Base-by-base conservation (phyloP, 2,797 vertebrate species). In the Rousettus madagascariensis region DNA sequence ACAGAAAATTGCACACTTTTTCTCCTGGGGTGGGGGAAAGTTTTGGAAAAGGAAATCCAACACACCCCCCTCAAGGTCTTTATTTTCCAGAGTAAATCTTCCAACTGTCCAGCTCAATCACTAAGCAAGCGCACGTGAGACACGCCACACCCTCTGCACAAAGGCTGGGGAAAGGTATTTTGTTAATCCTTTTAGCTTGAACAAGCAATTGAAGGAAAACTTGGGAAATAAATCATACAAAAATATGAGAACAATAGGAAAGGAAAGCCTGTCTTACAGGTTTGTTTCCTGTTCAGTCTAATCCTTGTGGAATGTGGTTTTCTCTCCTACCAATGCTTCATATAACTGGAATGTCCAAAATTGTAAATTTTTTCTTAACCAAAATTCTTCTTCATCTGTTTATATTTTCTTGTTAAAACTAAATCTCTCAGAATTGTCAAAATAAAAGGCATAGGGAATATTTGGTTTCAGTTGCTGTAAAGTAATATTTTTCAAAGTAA, bases 211-310 rank as follows among this genome's bases (percentile, higher is more conserved):
- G 74, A 79, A 92, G 88, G 88, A 94, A 95, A 89, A 91, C 83
- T 91, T 75, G 63, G 95, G 95, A 97, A 97, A 96, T 93, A 96
- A 95, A 95, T 89, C 88, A 89, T 68, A 92, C 59, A 93, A 96
- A 98, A 97, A 94, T 96, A 96, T 95, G 92, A 95, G 92, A 96
- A 97, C 97, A 97, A 98, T 97, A 91, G 94, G 86, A 94, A 95
- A 97, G 82, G 86, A 93, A 96, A 97, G 84, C 96, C 92, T 72
- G 95, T 90, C 86, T 89, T 96, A 84, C 97, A 94, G 96, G 97
- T 97, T 97, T 83, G 57, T 74, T 97, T 97, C 96, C 96, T 97
- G 91, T 90, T 94, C 49, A 49, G 49, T 49, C 94, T 92, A 93
- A 94, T 79, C 57, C 72, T 93, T 90, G 51, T 94, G 96, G 96